Evolutionary conservation across 2,888 invertebrate species (phyloP).

Genomic region (Nowickia ferox): DNA sequence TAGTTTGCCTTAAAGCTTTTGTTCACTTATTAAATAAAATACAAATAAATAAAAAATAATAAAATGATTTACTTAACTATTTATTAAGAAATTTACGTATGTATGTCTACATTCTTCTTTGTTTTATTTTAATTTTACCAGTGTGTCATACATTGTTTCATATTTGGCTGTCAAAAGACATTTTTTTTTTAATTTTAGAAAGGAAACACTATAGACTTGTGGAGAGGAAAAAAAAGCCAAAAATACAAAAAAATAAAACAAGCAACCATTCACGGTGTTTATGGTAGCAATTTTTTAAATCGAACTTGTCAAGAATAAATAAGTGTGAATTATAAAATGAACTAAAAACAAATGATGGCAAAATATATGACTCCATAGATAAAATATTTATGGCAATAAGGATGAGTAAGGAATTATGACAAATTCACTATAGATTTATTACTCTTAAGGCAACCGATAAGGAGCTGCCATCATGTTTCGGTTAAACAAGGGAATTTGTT

Average conservation of each 20-base stretch:
- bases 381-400: background rate
- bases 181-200: constrained; percentile 34
- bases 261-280: constrained; percentile 6
- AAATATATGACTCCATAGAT: constrained; percentile 4
- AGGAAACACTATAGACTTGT: constrained; percentile 49
- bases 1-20: constrained; percentile 33
- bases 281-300: background rate
- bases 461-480: no score
- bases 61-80: constrained; percentile 81
- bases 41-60: constrained; percentile 59
- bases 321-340: constrained; percentile 36
- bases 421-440: no score
- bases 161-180: constrained; percentile 56
- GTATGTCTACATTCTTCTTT: constrained; percentile 64
- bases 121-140: constrained; percentile 30
- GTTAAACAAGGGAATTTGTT: no score
- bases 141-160: constrained; percentile 40
- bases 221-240: background rate
- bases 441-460: no score
- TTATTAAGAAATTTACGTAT: constrained; percentile 79
- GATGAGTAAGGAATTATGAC: background rate
- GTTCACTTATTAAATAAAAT: background rate
- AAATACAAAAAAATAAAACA: background rate
- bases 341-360: constrained; percentile 26
- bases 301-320: constrained; percentile 39